Evolutionary conservation across 2,888 invertebrate species (phyloP), one percentile per base, ranked within the genome.

Genomic region (Epinotia brunnichana): DNA sequence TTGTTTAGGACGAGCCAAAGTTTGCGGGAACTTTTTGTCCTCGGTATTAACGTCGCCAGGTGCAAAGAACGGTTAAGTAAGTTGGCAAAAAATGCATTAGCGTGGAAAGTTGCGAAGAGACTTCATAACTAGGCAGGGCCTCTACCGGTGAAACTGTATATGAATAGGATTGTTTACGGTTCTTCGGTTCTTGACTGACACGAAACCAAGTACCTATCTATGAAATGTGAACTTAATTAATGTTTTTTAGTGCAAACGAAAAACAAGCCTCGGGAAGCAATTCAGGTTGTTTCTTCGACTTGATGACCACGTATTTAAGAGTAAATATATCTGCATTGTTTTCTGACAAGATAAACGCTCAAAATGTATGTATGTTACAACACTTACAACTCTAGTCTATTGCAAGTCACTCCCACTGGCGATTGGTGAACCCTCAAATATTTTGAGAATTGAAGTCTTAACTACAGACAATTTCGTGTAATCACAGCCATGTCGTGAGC

Each of bases 1-100:
- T 72, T 72, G 48, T 67, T 72, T 67, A 71, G 66, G 71, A 60
- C 71, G 29, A 72, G 48, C 61, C 72, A 29, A 66, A 57, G 60
- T 67, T 67, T 24, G 56, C 61, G 48, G 48, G 24, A 67, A 67
- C 54, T 72, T 72, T 72, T 61, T 67, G 72, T 48, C 61, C n/a
- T 56, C 61, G 29, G 51, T 62, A 69, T 69, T 69, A 69, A 69
- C 69, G 62, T 29, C 15, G 35, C 56, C 60, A 60, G 60, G 60
- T 60, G 60, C 60, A 39, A 60, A 41, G 13, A 41, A 60, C 39
- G 19, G 41, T 10, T 2, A 13, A 24, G 15, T 2, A 19, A 24
- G 15, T 13, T 21, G 53, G 51, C 35, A 71, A 71, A 60, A 71
- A 71, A 67, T 54, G 67, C 66, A 71, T 66, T 64, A 70, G 62